A percentile compares a stretch with the other conserved stretches of the same genome.
Evolutionary conservation across 2,113 vertebrate genomes (phyloP).

Genomic region (Eulemur rufifrons): DNA sequence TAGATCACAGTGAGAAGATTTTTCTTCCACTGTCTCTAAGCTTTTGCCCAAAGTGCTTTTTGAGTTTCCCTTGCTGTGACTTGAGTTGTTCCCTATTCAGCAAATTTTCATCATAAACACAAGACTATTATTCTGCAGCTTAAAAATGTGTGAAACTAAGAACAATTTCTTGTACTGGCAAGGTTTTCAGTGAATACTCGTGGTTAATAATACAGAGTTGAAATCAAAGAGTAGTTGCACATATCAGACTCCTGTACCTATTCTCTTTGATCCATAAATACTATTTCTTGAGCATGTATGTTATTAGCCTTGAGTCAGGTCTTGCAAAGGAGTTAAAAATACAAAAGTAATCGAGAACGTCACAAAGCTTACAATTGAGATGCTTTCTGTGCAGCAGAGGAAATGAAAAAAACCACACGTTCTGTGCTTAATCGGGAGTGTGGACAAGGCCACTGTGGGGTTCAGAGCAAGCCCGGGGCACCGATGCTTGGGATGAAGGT

Average conservation of each 20-base stretch:
- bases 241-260: not conserved
- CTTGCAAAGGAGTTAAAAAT: not conserved
- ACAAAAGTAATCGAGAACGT: not conserved
- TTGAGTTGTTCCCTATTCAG: not conserved
- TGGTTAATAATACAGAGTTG: not conserved
- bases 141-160: not conserved
- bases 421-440: not conserved
- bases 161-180: not conserved
- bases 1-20: not conserved
- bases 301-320: not conserved
- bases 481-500: accelerated
- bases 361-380: not conserved
- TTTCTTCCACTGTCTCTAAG: not conserved
- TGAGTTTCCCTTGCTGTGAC: not conserved
- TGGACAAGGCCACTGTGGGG: accelerated
- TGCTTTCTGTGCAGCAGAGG: not conserved
- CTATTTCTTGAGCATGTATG: accelerated
- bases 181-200: not conserved
- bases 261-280: not conserved
- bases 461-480: not conserved
- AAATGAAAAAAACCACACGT: no score
- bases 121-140: not conserved
- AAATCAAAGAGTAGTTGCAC: not conserved
- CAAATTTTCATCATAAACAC: not conserved
- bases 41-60: not conserved